Conservation (phyloP, 2,113 vertebrate genomes). For the Cryptotis parvus region DNA sequence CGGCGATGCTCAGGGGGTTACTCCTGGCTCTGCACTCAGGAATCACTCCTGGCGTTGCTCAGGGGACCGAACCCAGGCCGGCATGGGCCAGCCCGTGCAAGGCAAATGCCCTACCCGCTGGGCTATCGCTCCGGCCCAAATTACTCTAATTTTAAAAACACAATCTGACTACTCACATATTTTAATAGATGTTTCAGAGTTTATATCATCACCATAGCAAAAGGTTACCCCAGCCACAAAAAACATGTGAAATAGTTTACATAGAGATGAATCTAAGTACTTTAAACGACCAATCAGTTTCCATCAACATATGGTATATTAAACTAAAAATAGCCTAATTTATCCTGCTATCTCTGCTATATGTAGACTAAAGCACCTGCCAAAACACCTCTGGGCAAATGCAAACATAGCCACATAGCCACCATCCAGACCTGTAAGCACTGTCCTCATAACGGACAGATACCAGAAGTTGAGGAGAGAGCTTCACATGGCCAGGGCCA, state of each 20-base stretch:
- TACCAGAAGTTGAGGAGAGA: background rate
- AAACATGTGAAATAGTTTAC: background rate
- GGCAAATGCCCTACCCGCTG: no score
- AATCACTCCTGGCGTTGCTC: no score
- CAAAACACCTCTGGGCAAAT: background rate
- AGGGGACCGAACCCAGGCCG: no score
- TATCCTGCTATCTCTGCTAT: background rate
- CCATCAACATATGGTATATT: conserved; percentile 12
- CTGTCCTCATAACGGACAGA: background rate
- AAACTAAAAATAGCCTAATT: conserved; percentile 45
- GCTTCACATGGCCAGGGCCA: background rate
- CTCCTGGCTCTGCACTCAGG: no score
- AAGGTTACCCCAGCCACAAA: background rate
- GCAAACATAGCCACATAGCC: background rate
- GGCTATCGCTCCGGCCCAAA: no score
- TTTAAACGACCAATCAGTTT: conserved; percentile 49
- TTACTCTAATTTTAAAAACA: conserved; percentile 38
- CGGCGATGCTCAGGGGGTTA: no score
- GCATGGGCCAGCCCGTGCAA: no score
- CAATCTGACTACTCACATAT: background rate
- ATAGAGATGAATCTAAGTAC: conserved; percentile 7
- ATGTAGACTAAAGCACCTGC: conserved; percentile 5
- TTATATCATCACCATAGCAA: conserved; percentile 37
- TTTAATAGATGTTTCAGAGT: background rate
- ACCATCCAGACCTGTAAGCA: background rate